Evolutionary conservation across 2,113 vertebrate species (phyloP), one percentile per base, ranked within the genome.

Genomic region (Cygnus buccinator): DNA sequence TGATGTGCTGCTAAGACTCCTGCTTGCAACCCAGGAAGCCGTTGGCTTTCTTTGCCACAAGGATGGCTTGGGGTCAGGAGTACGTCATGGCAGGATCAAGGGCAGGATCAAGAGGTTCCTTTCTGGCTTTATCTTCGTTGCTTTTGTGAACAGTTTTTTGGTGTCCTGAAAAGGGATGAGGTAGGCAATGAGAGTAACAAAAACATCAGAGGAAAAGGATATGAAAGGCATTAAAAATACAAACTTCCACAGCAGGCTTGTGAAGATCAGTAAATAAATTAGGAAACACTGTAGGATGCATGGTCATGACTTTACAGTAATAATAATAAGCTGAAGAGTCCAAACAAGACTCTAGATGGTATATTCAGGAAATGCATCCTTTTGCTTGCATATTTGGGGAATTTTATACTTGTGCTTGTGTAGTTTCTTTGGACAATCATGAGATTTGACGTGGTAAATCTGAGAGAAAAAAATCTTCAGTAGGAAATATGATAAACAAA

Each of bases 1-100:
- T 0, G 0, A 29, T 20, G 28, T 79, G 19, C 54, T 54, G 28
- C 14, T 61, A 46, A 39, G 1, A 5, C 4, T 59, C 22, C 33
- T 15, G 19, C 19, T 54, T 26, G 44, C 19, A 61, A 54, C 39
- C 68, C 19, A 18, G 61, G 39, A 48, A 6, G 22, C 15, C 54
- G 44, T 23, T 74, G 44, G 16, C 22, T 37, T 28, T 54, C 54
- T 29, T 46, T 67, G 44, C 33, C 29, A 19, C 19, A 67, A 41
- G 19, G 23, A 6, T 11, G 28, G 4, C 33, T 91, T 21, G 13
- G 39, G 52, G 37, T 41, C n/a, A 85, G 44, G 65, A 46, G n/a
- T 10, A 66, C 39, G 43, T 31, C 23, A 22, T 54, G 25, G 18
- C 33, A 43, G 21, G 33, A 17, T 61, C 0, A 0, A 78, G 39